Percentiles rank a stretch among this genome's conserved stretches.
These are phyloP conservation scores for Daphoenositta chrysoptera DNA, from an alignment of 2,113 vertebrate species.

Conservation along the genomic window DNA sequence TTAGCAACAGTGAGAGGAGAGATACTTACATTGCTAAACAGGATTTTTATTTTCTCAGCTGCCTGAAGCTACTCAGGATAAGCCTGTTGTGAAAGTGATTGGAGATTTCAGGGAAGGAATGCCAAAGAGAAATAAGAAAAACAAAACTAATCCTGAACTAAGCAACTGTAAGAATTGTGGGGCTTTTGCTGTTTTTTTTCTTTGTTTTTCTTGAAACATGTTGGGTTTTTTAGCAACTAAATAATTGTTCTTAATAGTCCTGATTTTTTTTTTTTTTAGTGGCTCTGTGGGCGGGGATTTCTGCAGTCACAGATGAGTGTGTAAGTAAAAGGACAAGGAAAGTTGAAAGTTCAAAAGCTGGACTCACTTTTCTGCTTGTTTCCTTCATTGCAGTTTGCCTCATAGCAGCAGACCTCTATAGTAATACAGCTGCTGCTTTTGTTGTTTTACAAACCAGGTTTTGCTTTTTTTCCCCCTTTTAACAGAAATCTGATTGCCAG, in stretches of 20 bases:
- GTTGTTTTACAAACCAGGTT: neutral
- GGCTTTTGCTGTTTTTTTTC: fast-evolving
- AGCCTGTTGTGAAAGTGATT: constrained; percentile 37
- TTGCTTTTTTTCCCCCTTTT: neutral
- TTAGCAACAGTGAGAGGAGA: neutral
- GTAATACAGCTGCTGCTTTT: neutral
- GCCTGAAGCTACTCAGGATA: constrained; percentile 40
- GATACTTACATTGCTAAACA: constrained; percentile 19
- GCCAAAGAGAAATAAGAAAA: neutral
- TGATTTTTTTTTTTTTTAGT: neutral
- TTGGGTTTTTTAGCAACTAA: neutral
- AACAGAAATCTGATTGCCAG: neutral
- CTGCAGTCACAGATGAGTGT: neutral
- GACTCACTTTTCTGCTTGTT: neutral
- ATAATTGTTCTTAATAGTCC: neutral
- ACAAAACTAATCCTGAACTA: neutral
- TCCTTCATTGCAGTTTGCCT: neutral
- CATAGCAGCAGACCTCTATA: neutral
- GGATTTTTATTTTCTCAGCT: constrained; percentile 14
- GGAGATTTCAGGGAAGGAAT: constrained; percentile 25
- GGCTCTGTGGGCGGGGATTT: neutral
- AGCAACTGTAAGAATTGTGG: neutral
- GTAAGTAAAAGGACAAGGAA: neutral
- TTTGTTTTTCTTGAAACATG: neutral
- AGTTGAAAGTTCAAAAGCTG: neutral